phyloP scores from a whole-genome alignment of 2,888 invertebrate genomes.

The Platycheirus albimanus region DNA sequence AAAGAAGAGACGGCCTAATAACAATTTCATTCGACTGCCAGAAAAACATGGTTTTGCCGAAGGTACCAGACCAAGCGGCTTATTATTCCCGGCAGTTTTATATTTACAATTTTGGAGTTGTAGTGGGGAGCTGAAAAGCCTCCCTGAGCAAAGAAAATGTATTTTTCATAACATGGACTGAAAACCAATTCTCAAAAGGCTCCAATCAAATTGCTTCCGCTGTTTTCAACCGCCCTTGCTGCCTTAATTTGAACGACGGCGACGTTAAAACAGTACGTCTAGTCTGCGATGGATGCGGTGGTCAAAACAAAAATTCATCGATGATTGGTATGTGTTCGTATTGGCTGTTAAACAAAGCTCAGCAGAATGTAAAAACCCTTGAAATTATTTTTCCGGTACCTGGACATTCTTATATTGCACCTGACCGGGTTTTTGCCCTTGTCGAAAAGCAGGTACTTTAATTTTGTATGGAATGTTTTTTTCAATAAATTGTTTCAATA shows the following conservation, averaged over 20 bases:
- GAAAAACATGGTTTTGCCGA: background rate
- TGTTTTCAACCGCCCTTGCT: background rate
- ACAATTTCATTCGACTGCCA: no score
- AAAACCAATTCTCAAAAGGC: background rate
- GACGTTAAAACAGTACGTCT: background rate
- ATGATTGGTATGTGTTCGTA: no score
- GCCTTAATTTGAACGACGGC: background rate
- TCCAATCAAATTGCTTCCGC: background rate
- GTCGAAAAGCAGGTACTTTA: no score
- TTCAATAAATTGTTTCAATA: background rate
- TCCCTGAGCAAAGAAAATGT: slow-evolving; percentile 5
- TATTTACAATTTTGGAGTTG: slow-evolving; percentile 22
- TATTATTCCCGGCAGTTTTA: slow-evolving; percentile 20
- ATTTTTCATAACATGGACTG: background rate
- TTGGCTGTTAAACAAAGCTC: no score
- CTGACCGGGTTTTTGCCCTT: no score
- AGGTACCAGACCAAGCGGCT: slow-evolving; percentile 21
- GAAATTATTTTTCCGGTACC: no score
- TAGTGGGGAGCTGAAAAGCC: slow-evolving; percentile 12
- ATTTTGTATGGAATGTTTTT: no score
- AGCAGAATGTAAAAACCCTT: no score
- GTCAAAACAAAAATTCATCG: background rate
- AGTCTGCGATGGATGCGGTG: background rate
- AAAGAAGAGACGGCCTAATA: background rate
- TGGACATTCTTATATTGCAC: no score